A percentile compares a stretch with the other conserved stretches of the same genome.
These are phyloP conservation scores for Drosophila paulistorum DNA, from an alignment of 1,140 invertebrate species.

Conservation along the genomic window DNA sequence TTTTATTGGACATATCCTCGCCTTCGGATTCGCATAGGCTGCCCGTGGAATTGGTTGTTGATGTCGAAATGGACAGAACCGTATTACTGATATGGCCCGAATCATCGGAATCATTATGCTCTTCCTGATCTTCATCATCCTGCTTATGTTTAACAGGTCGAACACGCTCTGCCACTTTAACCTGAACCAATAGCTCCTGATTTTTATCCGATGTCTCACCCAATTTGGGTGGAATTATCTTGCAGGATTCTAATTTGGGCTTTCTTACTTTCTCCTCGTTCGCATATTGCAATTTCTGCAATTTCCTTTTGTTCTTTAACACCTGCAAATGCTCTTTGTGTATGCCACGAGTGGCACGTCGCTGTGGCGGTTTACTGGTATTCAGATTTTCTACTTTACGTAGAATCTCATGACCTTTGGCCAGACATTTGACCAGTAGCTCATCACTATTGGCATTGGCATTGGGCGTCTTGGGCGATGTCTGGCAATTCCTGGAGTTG, in stretches of 20 bases:
- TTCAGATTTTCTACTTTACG: conserved; percentile 77
- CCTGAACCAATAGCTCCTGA: conserved; percentile 71
- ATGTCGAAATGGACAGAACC: conserved; percentile 54
- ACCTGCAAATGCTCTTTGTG: conserved; percentile 55
- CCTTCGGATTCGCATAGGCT: conserved; percentile 70
- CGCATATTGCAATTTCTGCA: conserved; percentile 71
- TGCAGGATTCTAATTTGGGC: conserved; percentile 75
- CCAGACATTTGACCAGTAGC: conserved; percentile 76
- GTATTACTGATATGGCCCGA: conserved; percentile 90
- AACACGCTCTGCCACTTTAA: conserved; percentile 67
- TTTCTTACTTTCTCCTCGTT: conserved; percentile 70
- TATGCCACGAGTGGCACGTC: conserved; percentile 45
- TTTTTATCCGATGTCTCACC: conserved; percentile 77
- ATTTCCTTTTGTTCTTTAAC: conserved; percentile 58
- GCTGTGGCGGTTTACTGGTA: conserved; percentile 29
- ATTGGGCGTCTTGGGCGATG: conserved; percentile 30
- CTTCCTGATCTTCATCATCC: conserved; percentile 17
- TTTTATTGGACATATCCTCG: conserved; percentile 24
- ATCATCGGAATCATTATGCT: conserved; percentile 87
- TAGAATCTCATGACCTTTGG: conserved; percentile 79
- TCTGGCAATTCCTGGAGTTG: conserved; percentile 11
- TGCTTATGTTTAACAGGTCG: conserved; percentile 36
- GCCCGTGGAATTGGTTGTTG: conserved; percentile 61
- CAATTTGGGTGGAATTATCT: conserved; percentile 77
- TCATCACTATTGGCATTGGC: conserved; percentile 65